Evolutionary conservation across 2,113 vertebrate genomes (phyloP).

Genomic region (Scatophagus argus): DNA sequence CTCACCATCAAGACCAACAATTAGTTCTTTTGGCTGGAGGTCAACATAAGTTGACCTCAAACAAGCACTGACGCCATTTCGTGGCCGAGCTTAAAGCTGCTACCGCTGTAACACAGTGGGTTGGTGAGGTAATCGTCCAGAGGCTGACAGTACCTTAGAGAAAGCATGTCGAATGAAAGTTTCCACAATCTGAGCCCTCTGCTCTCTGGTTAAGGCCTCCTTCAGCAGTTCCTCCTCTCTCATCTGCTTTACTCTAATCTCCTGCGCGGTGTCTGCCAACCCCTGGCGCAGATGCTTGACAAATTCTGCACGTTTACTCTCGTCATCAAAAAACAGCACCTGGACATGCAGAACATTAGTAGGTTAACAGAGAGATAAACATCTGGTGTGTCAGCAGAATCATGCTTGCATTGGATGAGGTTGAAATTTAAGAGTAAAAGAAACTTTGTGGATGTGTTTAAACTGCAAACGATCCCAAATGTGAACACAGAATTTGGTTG

Average conservation of each 20-base stretch:
- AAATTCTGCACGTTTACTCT: conserved; percentile 85
- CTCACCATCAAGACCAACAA: conserved; percentile 51
- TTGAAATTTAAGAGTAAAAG: background rate
- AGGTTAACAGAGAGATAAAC: conserved; percentile 27
- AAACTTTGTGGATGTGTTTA: background rate
- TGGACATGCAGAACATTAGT: conserved; percentile 56
- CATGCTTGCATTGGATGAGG: conserved; percentile 20
- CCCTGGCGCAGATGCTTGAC: conserved; percentile 75
- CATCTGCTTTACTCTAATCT: conserved; percentile 80
- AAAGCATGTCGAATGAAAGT: conserved; percentile 96
- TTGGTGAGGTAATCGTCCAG: conserved; percentile 53
- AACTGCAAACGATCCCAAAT: background rate
- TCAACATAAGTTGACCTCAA: conserved; percentile 44
- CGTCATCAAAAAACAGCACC: conserved; percentile 91
- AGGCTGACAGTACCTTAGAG: conserved; percentile 86
- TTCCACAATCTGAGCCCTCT: conserved; percentile 91
- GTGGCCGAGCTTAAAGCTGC: conserved; percentile 42
- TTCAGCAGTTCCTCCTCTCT: conserved; percentile 87
- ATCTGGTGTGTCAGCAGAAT: conserved; percentile 34
- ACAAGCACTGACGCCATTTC: conserved; percentile 55
- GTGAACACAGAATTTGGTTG: conserved; percentile 5
- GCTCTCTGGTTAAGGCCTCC: conserved; percentile 89
- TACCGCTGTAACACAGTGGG: conserved; percentile 10
- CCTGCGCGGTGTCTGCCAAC: conserved; percentile 56
- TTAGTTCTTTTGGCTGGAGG: conserved; percentile 57